phyloP scores from a whole-genome alignment of 2,113 vertebrate genomes.

The Noctilio leporinus region DNA sequence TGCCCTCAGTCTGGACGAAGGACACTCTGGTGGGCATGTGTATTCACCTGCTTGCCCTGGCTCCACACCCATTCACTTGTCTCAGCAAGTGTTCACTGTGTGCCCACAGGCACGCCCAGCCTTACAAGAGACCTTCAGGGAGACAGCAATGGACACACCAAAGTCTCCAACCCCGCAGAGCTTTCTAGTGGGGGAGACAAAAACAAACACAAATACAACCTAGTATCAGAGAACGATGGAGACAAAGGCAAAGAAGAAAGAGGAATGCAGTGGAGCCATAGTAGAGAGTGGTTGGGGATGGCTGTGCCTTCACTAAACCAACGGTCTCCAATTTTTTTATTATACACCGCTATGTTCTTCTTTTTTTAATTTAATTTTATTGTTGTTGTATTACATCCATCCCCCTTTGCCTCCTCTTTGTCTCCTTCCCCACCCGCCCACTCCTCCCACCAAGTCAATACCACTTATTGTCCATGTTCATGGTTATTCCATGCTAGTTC shows the following conservation, averaged over 20 bases:
- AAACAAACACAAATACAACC: not conserved
- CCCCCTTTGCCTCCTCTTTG: too few species aligned
- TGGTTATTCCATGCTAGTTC: too few species aligned
- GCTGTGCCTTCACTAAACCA: not conserved
- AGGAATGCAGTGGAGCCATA: fast-evolving
- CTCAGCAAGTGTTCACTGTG: not conserved
- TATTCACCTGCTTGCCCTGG: not conserved
- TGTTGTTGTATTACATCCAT: too few species aligned
- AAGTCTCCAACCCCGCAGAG: not conserved
- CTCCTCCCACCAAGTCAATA: too few species aligned
- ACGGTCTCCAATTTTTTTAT: not conserved
- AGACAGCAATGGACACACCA: not conserved
- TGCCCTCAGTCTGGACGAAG: not conserved
- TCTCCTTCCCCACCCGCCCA: too few species aligned
- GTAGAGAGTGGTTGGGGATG: not conserved
- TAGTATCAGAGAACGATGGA: not conserved
- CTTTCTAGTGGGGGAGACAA: not conserved
- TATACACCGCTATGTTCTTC: not conserved
- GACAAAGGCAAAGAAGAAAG: not conserved
- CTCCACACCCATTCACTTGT: not conserved
- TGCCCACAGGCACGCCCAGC: not conserved
- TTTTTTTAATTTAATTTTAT: too few species aligned
- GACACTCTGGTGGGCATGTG: not conserved
- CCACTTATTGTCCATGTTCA: too few species aligned
- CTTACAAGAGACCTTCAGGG: not conserved